Evolutionary conservation across 2,888 invertebrate genomes (phyloP).

Genomic region (Patella pellucida): DNA sequence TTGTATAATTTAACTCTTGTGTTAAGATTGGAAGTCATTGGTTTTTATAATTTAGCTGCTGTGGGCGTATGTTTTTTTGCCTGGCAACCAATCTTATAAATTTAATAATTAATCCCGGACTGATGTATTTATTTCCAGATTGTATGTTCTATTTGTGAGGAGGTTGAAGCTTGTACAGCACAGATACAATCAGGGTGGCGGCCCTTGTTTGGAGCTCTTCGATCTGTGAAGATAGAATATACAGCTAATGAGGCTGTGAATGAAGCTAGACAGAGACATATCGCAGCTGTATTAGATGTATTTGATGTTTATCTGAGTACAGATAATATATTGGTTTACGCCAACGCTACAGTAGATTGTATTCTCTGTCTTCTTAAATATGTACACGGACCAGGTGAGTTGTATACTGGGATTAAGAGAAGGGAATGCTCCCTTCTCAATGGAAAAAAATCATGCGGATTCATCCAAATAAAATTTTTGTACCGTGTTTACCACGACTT

Average conservation of each 20-base stretch:
- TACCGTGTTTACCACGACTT: too few species aligned
- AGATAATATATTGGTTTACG: conserved; percentile 92
- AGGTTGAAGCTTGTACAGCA: conserved; percentile 92
- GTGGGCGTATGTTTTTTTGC: too few species aligned
- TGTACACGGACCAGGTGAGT: conserved; percentile 80
- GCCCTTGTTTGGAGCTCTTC: conserved; percentile 91
- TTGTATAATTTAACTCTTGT: too few species aligned
- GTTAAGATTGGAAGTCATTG: too few species aligned
- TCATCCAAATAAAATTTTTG: too few species aligned
- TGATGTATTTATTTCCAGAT: conserved; percentile 76
- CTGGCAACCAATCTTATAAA: too few species aligned
- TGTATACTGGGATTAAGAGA: background rate
- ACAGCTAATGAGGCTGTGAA: conserved; percentile 68
- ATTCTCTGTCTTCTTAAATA: conserved; percentile 87
- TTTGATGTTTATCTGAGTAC: conserved; percentile 90
- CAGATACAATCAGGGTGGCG: conserved; percentile 97
- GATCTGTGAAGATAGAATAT: conserved; percentile 79
- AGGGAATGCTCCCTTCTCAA: too few species aligned
- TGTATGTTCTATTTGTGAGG: conserved; percentile 93
- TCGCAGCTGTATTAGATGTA: conserved; percentile 79
- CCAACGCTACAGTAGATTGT: conserved; percentile 94
- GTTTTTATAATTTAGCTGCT: too few species aligned
- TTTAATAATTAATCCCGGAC: too few species aligned
- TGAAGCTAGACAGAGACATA: conserved; percentile 67
- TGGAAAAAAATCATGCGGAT: too few species aligned